These are phyloP conservation scores for Belonocnema kinseyi DNA, from an alignment of 1,140 invertebrate species.

Conservation along the genomic window DNA sequence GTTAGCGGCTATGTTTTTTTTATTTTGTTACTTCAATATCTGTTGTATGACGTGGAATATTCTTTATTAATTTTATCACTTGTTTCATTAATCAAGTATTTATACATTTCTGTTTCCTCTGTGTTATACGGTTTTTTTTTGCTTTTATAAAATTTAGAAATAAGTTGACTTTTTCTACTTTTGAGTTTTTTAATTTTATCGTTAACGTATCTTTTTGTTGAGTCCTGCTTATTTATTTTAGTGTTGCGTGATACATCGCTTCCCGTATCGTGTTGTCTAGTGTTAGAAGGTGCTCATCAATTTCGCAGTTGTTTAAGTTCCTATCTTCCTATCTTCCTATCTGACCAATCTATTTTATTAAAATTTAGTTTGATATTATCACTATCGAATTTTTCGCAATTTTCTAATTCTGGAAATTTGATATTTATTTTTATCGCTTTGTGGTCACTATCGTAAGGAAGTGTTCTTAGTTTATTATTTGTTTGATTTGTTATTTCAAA, in stretches of 20 bases:
- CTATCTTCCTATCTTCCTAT: neutral
- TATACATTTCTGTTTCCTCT: neutral
- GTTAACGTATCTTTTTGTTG: neutral
- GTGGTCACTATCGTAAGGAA: constrained; percentile 35
- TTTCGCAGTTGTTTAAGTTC: constrained; percentile 7
- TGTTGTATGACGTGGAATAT: constrained; percentile 19
- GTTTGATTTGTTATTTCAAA: too few relatives aligned
- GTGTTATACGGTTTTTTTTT: neutral
- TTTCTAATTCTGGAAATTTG: neutral
- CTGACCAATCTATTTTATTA: neutral
- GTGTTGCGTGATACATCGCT: neutral
- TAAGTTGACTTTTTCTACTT: constrained; percentile 28
- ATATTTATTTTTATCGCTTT: constrained; percentile 20
- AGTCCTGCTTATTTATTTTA: neutral
- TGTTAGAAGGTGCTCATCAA: neutral
- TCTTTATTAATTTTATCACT: constrained; percentile 31
- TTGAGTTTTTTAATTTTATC: constrained; percentile 33
- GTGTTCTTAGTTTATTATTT: constrained; percentile 4
- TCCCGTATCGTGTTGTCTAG: neutral
- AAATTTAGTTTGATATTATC: neutral
- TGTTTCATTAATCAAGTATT: constrained; percentile 11
- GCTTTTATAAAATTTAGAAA: constrained; percentile 30
- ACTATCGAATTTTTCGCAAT: neutral
- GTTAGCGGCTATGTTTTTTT: constrained; percentile 28
- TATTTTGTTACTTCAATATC: constrained; percentile 23